Percentiles rank a stretch among this genome's conserved stretches.
Evolutionary conservation across 35 echinoderm and acorn worm genomes (phyloP).

Genomic region (Stichopus chloronotus): DNA sequence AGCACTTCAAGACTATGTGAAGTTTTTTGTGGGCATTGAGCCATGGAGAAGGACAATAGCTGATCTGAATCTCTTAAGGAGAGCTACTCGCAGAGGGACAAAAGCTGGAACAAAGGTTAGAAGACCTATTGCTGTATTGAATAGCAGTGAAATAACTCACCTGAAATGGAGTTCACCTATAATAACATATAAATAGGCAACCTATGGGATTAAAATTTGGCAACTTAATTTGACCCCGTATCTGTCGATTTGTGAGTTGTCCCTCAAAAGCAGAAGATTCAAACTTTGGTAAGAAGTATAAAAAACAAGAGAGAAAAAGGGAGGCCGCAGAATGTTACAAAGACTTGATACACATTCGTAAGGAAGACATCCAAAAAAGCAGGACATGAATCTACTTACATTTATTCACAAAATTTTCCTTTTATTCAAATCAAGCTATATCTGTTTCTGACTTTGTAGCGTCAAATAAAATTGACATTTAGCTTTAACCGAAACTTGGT

Average conservation of each 20-base stretch:
- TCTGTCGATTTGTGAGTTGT: too few species aligned
- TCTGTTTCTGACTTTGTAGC: conserved; percentile 50
- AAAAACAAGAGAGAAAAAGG: background rate
- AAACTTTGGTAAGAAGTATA: conserved; percentile 28
- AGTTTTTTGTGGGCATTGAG: too few species aligned
- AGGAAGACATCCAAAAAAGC: conserved; percentile 32
- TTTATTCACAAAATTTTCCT: conserved; percentile 43
- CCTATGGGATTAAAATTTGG: background rate
- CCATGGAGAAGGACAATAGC: too few species aligned
- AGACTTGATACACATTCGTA: too few species aligned
- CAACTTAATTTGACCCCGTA: too few species aligned
- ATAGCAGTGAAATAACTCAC: conserved; percentile 14
- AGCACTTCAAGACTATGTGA: too few species aligned
- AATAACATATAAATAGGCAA: background rate
- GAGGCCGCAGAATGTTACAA: too few species aligned
- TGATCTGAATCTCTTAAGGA: too few species aligned
- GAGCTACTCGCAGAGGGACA: too few species aligned
- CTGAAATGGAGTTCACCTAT: conserved; percentile 14
- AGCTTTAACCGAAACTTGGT: too few species aligned
- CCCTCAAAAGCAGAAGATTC: conserved; percentile 15
- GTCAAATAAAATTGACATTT: conserved; percentile 56
- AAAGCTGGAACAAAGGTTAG: too few species aligned
- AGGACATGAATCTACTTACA: background rate
- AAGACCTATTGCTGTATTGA: too few species aligned
- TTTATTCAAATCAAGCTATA: conserved; percentile 37